A percentile compares a stretch with the other conserved stretches of the same genome.
These are phyloP conservation scores for Dasyornis broadbenti DNA, from an alignment of 2,113 vertebrate species.

Conservation along the genomic window DNA sequence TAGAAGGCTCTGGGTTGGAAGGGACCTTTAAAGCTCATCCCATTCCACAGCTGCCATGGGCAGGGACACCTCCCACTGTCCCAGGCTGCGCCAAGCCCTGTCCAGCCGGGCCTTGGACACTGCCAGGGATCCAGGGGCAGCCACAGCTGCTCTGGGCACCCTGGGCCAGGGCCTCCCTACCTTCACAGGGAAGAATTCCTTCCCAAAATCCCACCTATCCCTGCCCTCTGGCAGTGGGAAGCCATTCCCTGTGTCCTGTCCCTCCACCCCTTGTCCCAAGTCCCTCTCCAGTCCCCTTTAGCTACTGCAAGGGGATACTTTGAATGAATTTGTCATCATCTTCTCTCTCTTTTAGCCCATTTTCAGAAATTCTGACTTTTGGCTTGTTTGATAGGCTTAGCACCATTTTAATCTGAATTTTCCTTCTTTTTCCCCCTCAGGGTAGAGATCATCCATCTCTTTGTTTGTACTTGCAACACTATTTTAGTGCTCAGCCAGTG, in stretches of 20 bases:
- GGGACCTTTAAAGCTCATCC: background rate
- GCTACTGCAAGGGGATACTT: background rate
- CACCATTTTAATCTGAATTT: background rate
- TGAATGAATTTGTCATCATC: background rate
- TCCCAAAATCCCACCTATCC: rapidly evolving
- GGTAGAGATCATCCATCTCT: background rate
- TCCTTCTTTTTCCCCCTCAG: rapidly evolving
- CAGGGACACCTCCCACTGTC: background rate
- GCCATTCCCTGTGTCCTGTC: background rate
- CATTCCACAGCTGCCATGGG: background rate
- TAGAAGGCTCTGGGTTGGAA: background rate
- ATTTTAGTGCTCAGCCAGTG: background rate
- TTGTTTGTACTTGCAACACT: background rate
- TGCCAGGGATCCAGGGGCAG: background rate
- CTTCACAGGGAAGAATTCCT: rapidly evolving
- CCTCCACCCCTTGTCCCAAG: background rate
- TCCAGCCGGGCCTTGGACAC: background rate
- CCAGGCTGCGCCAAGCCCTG: rapidly evolving
- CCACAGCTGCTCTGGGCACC: background rate
- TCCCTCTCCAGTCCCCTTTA: background rate
- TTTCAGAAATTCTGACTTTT: background rate
- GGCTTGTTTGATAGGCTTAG: background rate
- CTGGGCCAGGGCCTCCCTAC: background rate
- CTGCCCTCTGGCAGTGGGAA: background rate
- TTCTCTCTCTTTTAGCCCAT: background rate